Percentiles rank a stretch among this genome's conserved stretches.
Evolutionary conservation across 2,888 invertebrate species (phyloP).

Genomic region (Adelphocoris suturalis): DNA sequence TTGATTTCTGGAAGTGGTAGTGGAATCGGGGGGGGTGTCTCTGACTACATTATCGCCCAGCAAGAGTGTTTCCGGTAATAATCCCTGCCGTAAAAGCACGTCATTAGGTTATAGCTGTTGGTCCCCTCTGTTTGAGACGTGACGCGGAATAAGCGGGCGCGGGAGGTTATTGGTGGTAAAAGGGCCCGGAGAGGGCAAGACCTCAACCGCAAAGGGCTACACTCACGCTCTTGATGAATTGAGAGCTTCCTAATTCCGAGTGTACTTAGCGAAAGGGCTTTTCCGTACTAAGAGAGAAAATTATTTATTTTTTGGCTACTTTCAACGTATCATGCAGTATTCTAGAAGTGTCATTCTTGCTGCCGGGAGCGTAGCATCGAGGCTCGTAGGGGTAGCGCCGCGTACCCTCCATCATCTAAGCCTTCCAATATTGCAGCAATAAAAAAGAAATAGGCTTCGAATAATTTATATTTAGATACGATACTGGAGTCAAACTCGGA

Average conservation of each 20-base stretch:
- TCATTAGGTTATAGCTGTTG: conserved; percentile 33
- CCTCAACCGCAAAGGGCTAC: background rate
- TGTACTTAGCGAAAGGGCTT: too few relatives aligned
- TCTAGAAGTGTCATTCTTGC: too few relatives aligned
- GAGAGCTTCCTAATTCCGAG: background rate
- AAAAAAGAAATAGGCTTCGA: too few relatives aligned
- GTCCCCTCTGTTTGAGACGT: conserved; percentile 3
- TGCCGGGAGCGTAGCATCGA: too few relatives aligned
- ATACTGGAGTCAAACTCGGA: too few relatives aligned
- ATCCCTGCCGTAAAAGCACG: conserved; percentile 28
- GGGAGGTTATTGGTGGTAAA: background rate
- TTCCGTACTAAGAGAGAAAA: too few relatives aligned
- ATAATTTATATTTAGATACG: too few relatives aligned
- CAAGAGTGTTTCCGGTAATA: conserved; percentile 29
- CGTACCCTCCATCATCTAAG: too few relatives aligned
- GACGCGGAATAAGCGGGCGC: conserved; percentile 22
- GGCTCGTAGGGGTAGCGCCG: too few relatives aligned
- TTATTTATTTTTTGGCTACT: too few relatives aligned
- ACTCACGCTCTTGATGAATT: background rate
- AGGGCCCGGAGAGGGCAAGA: background rate
- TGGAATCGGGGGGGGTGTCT: background rate
- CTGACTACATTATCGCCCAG: conserved; percentile 14
- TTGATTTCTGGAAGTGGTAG: background rate
- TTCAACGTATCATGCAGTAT: too few relatives aligned
- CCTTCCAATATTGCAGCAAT: too few relatives aligned